A percentile compares a stretch with the other conserved stretches of the same genome.
phyloP scores from a whole-genome alignment of 2,797 vertebrate species.

The Epinephelus awoara region DNA sequence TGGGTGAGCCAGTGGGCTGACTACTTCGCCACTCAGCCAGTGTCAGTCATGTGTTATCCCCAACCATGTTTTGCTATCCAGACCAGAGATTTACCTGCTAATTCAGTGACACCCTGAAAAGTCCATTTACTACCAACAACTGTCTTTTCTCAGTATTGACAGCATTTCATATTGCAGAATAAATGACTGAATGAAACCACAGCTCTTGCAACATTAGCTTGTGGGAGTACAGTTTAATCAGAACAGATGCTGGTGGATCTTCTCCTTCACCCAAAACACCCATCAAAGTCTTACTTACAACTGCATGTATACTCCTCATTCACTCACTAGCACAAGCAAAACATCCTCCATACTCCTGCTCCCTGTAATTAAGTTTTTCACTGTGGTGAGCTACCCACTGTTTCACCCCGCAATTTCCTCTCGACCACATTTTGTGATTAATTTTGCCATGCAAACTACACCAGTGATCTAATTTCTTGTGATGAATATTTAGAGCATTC shows the following conservation, averaged over 20 bases:
- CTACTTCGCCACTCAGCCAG: neutral
- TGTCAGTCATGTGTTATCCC: neutral
- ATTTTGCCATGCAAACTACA: constrained; percentile 16
- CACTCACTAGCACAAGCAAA: constrained; percentile 31
- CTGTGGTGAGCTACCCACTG: constrained; percentile 23
- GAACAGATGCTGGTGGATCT: constrained; percentile 21
- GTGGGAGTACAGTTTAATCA: constrained; percentile 2
- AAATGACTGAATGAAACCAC: constrained; percentile 2
- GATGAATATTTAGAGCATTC: constrained; percentile 57
- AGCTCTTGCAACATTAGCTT: neutral
- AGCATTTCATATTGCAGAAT: neutral
- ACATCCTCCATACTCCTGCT: constrained; percentile 33
- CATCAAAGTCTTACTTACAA: constrained; percentile 20
- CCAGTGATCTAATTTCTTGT: constrained; percentile 45
- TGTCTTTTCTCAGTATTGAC: neutral
- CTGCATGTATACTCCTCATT: constrained; percentile 16
- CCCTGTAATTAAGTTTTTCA: constrained; percentile 53
- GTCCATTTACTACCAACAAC: neutral
- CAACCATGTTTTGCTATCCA: neutral
- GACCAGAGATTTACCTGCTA: neutral
- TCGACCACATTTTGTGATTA: constrained; percentile 35
- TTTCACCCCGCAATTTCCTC: constrained; percentile 40
- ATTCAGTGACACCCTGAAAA: neutral
- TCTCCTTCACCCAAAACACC: constrained; percentile 31
- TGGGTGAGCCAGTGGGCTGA: neutral